Percentiles rank a stretch among this genome's conserved stretches.
Conservation (phyloP, 2,888 invertebrate species). For the Synergus gifuensis region DNA sequence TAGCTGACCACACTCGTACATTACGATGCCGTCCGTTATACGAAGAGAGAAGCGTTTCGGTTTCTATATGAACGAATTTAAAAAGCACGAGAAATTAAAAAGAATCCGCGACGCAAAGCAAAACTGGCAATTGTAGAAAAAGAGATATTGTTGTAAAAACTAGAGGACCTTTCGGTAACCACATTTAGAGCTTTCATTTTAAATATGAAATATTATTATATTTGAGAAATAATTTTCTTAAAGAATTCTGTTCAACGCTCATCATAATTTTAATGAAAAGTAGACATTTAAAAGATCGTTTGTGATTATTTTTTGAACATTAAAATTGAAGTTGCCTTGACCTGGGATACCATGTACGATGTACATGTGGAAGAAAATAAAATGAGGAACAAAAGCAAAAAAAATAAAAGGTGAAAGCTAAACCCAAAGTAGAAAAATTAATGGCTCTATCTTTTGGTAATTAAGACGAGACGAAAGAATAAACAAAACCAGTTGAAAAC, state of each 20-base stretch:
- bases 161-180: neutral
- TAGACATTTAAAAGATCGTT: neutral
- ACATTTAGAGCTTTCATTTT: neutral
- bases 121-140: constrained; percentile 11
- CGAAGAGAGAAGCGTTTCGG: constrained; percentile 43
- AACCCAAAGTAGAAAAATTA: constrained; percentile 59
- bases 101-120: neutral
- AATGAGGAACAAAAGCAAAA: constrained; percentile 30
- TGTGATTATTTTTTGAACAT: neutral
- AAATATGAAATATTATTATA: neutral
- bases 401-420: constrained; percentile 42
- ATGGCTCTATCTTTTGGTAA: constrained; percentile 74
- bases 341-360: neutral
- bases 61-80: constrained; percentile 54
- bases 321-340: neutral
- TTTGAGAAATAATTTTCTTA: neutral
- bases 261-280: neutral
- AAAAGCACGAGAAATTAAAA: constrained; percentile 46
- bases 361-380: constrained; percentile 22
- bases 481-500: constrained; percentile 61
- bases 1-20: constrained; percentile 56
- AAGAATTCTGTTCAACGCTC: neutral
- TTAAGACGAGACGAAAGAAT: constrained; percentile 68
- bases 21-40: constrained; percentile 19
- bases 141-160: neutral